Conservation (phyloP, 2,888 invertebrate species). For the Icerya purchasi region DNA sequence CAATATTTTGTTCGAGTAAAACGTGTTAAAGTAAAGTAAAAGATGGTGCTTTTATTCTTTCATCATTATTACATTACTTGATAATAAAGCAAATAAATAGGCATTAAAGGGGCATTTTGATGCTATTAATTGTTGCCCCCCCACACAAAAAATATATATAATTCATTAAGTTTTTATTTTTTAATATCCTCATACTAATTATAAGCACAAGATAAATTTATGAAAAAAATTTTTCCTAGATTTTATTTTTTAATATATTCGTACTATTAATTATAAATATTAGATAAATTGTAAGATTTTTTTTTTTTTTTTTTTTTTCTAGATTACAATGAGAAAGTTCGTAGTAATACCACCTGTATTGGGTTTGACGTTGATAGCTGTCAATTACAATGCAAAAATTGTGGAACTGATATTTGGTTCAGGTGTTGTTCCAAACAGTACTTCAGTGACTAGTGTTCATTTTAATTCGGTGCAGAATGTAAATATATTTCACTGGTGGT, state of each 20-base stretch:
- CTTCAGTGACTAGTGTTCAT: constrained; percentile 24
- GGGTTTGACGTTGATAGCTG: constrained; percentile 11
- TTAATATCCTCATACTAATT: too few relatives aligned
- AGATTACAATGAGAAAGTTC: constrained; percentile 11
- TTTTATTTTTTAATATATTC: neutral
- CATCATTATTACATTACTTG: too few relatives aligned
- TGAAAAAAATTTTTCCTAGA: too few relatives aligned
- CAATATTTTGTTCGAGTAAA: too few relatives aligned
- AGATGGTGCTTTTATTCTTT: too few relatives aligned
- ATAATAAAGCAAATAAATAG: too few relatives aligned
- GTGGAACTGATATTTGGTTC: constrained; percentile 35
- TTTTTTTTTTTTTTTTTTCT: neutral
- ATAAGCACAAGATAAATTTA: too few relatives aligned
- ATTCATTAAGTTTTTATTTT: too few relatives aligned
- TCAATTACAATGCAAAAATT: constrained; percentile 7
- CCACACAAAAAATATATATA: too few relatives aligned
- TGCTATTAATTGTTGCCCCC: too few relatives aligned
- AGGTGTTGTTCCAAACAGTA: constrained; percentile 24
- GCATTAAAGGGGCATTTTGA: too few relatives aligned
- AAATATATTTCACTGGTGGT: constrained; percentile 44
- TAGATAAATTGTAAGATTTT: neutral
- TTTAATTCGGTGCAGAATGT: constrained; percentile 32
- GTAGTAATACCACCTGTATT: constrained; percentile 4
- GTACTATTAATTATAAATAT: neutral
- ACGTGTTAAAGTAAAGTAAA: too few relatives aligned